Evolutionary conservation across 2,888 invertebrate genomes (phyloP), one percentile per base, ranked within the genome.

Genomic region (Lepetodrilus schrolli): DNA sequence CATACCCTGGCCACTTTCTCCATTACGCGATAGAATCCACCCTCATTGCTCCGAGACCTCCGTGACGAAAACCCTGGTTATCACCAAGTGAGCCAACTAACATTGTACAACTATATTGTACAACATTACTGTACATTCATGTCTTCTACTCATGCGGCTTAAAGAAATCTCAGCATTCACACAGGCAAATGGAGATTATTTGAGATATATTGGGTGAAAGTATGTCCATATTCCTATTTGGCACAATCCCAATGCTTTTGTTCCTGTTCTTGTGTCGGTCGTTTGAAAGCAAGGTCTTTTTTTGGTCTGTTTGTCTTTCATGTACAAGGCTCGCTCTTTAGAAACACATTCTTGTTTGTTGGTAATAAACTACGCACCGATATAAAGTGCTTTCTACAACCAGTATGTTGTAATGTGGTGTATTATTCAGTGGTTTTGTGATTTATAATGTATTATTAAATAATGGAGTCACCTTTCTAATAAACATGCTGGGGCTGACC

Each of bases 161-260:
- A 21, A 10, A n/a, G 58, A 30, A 58, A 30, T 7, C n/a, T 58
- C 30, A 30, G 7, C 30, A 34, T 34, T 2, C 58, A 13, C 58
- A 58, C 30, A 30, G 8, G n/a, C 58, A 58, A 30, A 30, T 26
- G 30, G 58, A n/a, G 58, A 58, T 58, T 58, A 58, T 58, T 58
- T n/a, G 17, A 17, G 34, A 17, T 30, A 58, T 30, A 34, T 58
- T 23, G 34, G 23, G 58, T 58, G 58, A 58, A 30, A n/a, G 58
- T 58, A 34, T 21, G 17, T 34, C 3, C 30, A 26, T 34, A 26
- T 58, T 58, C 58, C 58, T 34, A 58, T 58, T 43, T 58, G 58
- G 58, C 58, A 30, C 3, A 8, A 17, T n/a, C 30, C 34, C 58
- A 58, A 30, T 21, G 7, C 8, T 37, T 43, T 43, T 4, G 8